Evolutionary conservation across 2,797 vertebrate genomes (phyloP), one percentile per base, ranked within the genome.

Genomic region (Chloroceryle inda): DNA sequence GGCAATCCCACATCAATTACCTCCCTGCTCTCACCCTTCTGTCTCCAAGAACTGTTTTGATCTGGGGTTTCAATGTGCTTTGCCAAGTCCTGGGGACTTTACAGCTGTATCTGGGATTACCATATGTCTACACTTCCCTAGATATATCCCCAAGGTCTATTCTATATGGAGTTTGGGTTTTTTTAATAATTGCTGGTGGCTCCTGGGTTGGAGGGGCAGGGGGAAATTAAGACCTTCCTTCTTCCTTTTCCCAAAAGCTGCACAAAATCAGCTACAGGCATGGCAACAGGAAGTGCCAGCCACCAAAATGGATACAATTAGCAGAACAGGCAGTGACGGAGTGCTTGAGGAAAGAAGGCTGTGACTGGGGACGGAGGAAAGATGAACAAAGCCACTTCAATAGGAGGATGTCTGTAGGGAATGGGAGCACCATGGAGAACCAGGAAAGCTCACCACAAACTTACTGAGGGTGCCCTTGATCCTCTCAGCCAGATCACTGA

Each of bases 241-340:
- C 45, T 78, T 58, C 6, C 7, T 67, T 75, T 66, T 20, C 16
- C 22, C 6, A 5, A 1, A 14, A 77, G 59, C 0, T 0, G 3
- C 19, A 45, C 1, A 7, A 42, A 49, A 31, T 13, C 31, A 66
- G 21, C 19, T 31, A 66, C 13, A 40, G 20, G 7, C 21, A 45
- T 35, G 19, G 45, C 40, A 71, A 45, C 45, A 90, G 38, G 23
- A 68, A 6, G 11, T 58, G 37, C 2, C 31, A 83, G 27, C 6
- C n/a, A 35, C 44, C 23, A 40, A 66, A 81, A 55, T 18, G 4
- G 33, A 38, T 55, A 63, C 5, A 44, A 37, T 47, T 52, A 61
- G 33, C 20, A 78, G 53, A 61, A 85, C 8, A 12, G 31, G 20
- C 24, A 71, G 24, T 50, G 20, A 45, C 5, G 21, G 22, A 72